phyloP scores from a whole-genome alignment of 2,113 vertebrate genomes.

The Cyprinodon tularosa region DNA sequence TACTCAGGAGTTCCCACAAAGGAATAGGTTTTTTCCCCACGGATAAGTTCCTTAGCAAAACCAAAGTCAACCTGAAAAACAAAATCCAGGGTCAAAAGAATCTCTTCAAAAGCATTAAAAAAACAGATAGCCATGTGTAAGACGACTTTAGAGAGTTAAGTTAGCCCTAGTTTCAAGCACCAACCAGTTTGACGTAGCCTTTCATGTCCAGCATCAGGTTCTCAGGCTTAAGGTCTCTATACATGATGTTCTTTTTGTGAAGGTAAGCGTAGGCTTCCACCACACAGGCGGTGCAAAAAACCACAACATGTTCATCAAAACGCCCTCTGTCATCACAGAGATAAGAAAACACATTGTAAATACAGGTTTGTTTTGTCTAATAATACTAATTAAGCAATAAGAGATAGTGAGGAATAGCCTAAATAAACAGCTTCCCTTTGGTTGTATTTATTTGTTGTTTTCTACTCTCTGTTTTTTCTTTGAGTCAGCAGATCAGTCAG shows the following conservation, averaged over 20 bases:
- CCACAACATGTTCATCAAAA: constrained; percentile 77
- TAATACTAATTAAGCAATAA: neutral
- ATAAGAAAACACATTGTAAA: neutral
- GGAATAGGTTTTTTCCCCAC: constrained; percentile 84
- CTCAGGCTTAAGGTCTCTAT: constrained; percentile 87
- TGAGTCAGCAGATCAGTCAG: neutral
- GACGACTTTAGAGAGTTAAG: neutral
- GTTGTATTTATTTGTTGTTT: neutral
- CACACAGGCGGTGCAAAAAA: constrained; percentile 84
- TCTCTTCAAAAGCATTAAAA: neutral
- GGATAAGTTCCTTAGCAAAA: constrained; percentile 81
- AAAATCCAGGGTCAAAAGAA: neutral
- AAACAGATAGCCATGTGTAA: neutral
- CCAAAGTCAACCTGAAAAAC: constrained; percentile 84
- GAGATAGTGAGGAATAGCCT: too few relatives aligned
- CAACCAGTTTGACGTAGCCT: constrained; percentile 85
- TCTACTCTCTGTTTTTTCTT: neutral
- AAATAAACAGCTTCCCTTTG: neutral
- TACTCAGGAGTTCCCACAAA: constrained; percentile 87
- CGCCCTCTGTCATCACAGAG: constrained; percentile 69
- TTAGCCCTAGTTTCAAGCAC: neutral
- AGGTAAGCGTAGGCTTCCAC: constrained; percentile 85
- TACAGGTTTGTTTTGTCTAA: too few relatives aligned
- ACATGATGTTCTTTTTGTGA: constrained; percentile 83
- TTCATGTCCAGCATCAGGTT: constrained; percentile 84